A percentile compares a stretch with the other conserved stretches of the same genome.
Evolutionary conservation across 2,797 vertebrate genomes (phyloP).

Genomic region (Bovichtus diacanthus): DNA sequence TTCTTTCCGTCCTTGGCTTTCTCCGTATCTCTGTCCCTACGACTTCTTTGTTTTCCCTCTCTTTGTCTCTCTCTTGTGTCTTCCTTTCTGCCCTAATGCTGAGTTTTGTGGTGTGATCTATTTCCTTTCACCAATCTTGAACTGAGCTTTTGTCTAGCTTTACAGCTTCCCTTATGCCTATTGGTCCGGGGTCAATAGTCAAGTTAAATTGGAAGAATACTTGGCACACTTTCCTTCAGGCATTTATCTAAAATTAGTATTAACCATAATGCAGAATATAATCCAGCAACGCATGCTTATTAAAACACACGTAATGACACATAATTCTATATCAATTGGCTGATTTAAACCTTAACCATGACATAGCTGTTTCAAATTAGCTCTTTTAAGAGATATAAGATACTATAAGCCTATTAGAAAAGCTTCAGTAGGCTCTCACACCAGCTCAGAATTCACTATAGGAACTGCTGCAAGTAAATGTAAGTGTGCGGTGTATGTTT

Average conservation of each 20-base stretch:
- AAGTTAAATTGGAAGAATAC: conserved; percentile 9
- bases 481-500: conserved; percentile 11
- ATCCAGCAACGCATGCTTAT: conserved; percentile 19
- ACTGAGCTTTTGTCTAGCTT: background rate
- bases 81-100: background rate
- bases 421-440: conserved; percentile 9
- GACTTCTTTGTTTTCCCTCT: background rate
- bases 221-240: conserved; percentile 22
- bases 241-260: conserved; percentile 24
- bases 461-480: conserved; percentile 32
- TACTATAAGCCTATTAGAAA: conserved; percentile 41
- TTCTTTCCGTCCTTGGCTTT: conserved; percentile 21
- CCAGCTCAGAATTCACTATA: conserved; percentile 8
- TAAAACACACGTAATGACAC: conserved; percentile 41
- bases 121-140: background rate
- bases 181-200: background rate
- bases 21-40: conserved; percentile 6
- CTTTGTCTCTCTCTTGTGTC: background rate
- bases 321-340: conserved; percentile 36
- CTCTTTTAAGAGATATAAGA: conserved; percentile 41
- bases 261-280: conserved; percentile 34
- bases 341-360: conserved; percentile 47
- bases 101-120: conserved; percentile 13
- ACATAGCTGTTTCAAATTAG: conserved; percentile 51
- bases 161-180: background rate